Base-by-base conservation (phyloP, 1,140 invertebrate species). In the Riptortus pedestris region DNA sequence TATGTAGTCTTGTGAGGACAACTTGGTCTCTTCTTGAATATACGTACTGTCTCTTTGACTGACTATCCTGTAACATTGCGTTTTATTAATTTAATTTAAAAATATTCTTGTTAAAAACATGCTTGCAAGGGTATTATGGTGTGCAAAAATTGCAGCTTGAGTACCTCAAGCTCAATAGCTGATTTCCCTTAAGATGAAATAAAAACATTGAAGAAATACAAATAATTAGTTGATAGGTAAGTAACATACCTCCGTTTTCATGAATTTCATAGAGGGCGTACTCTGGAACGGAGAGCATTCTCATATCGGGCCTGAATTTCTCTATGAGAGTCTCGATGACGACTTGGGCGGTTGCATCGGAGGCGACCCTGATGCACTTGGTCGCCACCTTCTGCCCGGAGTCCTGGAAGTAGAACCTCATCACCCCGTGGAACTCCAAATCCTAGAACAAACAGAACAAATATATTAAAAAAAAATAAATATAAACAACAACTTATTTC, bases 301-400 rank as follows among this genome's bases (percentile, higher is more conserved):
- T 83, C 93, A 98, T 97, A 78, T 99, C 96, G 29, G 96, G 95
- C 73, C 96, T 87, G 79, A 99, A 99, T 78, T 99, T 99, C 79
- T 98, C 96, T 67, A 99, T 93, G 55, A 99, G 79, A 0, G 93
- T 96, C 75, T 91, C 89, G 69, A 99, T 94, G 55, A 99, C 94
- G 73, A 94, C 91, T 72, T 86, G 82, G 45, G 93, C 91, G 14
- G 91, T 96, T 9, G 95, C 96, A 66, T 94, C 92, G 52, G 91
- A 96, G 26, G 94, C 88, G 12, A 99, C 95, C 64, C 96, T 83
- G 67, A 99, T 95, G 76, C 97, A 99, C 78, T 99, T 99, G 31
- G 96, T 99, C n/a, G 94, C 92, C 48, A 98, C 93, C 78, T 97
- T 96, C 76, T 93, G 90, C 33, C 91, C 91, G 28, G 89, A 90